Evolutionary conservation across 2,113 vertebrate species (phyloP), one percentile per base, ranked within the genome.

Genomic region (Murina feae): DNA sequence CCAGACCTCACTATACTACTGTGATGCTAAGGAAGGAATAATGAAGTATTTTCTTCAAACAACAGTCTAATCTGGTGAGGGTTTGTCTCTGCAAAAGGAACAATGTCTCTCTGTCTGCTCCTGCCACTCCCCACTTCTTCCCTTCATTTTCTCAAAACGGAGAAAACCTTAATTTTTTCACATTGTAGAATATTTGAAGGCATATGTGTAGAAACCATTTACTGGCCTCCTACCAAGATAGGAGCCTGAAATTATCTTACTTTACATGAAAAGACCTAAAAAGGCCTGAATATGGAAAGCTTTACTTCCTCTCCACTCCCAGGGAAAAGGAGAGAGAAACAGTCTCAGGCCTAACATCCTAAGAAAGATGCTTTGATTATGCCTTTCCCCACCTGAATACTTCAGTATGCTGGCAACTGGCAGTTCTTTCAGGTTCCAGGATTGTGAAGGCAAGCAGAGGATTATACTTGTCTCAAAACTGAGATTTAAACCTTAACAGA

Each of bases 401-500:
- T 85, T 55, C 74, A 47, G 9, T 32, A 10, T 30, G 2, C 47
- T 58, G 60, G 42, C 4, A 35, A 2, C 47, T 49, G 68, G 32
- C 3, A 35, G 49, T 39, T 2, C 39, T 20, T 49, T 55, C 20
- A 51, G 10, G 5, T 75, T 68, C 35, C 25, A 65, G 39, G 25
- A 35, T 35, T 17, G 32, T n/a, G 1, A 5, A 20, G 3, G 18
- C 63, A 53, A 42, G 35, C 16, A 71, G 20, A 63, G 21, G 18
- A 37, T 0, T 55, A 7, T 17, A n/a, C 28, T 39, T 89, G 89
- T 81, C 4, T 74, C 49, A 75, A 85, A 79, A 69, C 0, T 74
- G 23, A 91, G n/a, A 37, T 53, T 72, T 65, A 74, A 93, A n/a
- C 11, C n/a, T 80, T 84, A 60, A 93, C 14, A 28, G 20, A 69